Evolutionary conservation across 2,888 invertebrate genomes (phyloP), one percentile per base, ranked within the genome.

Genomic region (Drosophila meridiana): DNA sequence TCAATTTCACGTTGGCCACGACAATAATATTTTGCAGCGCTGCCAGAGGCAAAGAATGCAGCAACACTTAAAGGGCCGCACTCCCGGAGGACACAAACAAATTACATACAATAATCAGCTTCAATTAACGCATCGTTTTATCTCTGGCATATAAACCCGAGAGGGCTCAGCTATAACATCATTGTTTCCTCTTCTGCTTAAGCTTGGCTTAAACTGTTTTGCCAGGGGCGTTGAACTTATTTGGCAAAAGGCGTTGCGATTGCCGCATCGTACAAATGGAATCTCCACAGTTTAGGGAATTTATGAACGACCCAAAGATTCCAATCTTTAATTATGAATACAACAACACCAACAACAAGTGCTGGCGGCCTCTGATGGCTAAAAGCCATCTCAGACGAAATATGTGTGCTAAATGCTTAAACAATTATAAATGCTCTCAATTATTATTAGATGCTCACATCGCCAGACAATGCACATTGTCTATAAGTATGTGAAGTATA

Each of bases 41-140:
- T 55, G 43, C 72, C 61, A 28, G 69, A 30, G 83, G 88, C 43
- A 47, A 48, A 30, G 56, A 59, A 62, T 76, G 72, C 69, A 71
- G 71, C 69, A 69, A 62, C 57, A 64, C 69, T 77, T 63, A 70
- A 85, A 87, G 85, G 69, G 83, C 82, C 72, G 81, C 73, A 28
- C 40, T 60, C 82, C 84, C 72, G 57, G 71, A 80, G 78, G 88
- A 78, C 74, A 76, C 74, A 75, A 81, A 87, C 90, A 88, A 85
- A 87, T 87, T 88, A 90, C 77, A 62, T n/a, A 38, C 66, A 62
- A 86, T 88, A 85, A 87, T 90, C 87, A 77, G 83, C 73, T 78
- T 90, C 83, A 90, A 90, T 87, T 88, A 87, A 88, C 83, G 81
- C 85, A 72, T 66, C 82, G 71, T 87, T 87, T 84, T 78, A 85